These are phyloP conservation scores for Cyrtodaria siliqua DNA, from an alignment of 2,888 invertebrate genomes.

Conservation along the genomic window DNA sequence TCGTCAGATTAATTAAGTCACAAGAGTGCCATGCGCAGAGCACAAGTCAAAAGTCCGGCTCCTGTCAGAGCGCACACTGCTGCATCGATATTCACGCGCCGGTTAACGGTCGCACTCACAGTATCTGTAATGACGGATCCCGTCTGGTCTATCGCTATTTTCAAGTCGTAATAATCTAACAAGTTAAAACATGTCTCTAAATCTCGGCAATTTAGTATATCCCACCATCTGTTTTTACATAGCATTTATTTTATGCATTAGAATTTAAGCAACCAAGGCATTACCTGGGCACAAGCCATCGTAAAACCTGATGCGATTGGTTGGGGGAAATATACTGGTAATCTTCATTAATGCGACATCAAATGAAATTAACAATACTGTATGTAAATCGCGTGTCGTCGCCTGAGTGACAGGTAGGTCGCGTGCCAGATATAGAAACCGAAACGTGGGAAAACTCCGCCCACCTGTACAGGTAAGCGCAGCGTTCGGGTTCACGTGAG, in stretches of 20 bases:
- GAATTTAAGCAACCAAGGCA: not conserved
- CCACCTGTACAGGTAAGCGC: slow-evolving; percentile 56
- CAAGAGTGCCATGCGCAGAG: slow-evolving; percentile 1
- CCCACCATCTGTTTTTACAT: not conserved
- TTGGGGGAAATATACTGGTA: slow-evolving; percentile 25
- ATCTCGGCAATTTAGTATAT: no score
- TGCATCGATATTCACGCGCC: no score
- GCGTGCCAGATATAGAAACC: slow-evolving; percentile 57
- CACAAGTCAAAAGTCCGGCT: not conserved
- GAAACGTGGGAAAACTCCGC: slow-evolving; percentile 67
- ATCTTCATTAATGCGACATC: slow-evolving; percentile 23
- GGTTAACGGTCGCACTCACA: no score
- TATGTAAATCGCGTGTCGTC: slow-evolving; percentile 55
- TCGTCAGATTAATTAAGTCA: no score
- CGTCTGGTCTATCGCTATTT: no score
- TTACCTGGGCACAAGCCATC: not conserved
- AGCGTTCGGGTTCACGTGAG: slow-evolving; percentile 37
- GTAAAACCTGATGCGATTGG: slow-evolving; percentile 40
- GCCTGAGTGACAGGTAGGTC: slow-evolving; percentile 57
- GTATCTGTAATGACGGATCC: no score
- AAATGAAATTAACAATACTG: slow-evolving; percentile 53
- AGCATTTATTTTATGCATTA: not conserved
- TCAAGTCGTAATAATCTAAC: slow-evolving; percentile 3
- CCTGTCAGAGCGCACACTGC: no score
- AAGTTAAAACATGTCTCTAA: slow-evolving; percentile 31